phyloP scores from a whole-genome alignment of 2,888 invertebrate species.

The Eupithecia pulchellata region DNA sequence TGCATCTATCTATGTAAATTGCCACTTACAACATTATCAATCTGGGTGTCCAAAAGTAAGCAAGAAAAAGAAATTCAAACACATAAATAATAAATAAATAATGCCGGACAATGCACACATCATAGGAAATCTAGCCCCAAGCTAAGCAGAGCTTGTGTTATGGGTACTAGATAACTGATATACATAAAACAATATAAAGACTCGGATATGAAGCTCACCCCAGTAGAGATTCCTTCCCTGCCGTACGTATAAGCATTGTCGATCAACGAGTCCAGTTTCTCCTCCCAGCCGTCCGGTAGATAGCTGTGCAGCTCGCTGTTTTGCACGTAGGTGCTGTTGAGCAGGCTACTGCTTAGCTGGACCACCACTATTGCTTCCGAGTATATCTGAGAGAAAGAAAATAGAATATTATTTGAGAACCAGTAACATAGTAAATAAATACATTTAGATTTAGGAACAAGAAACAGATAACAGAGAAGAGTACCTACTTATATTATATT shows the following conservation, averaged over 20 bases:
- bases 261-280: constrained; percentile 94
- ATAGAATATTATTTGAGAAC: no score
- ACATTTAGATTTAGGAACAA: no score
- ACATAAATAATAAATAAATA: constrained; percentile 28
- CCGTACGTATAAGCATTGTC: constrained; percentile 98
- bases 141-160: no score
- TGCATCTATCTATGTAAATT: not conserved
- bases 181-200: no score
- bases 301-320: constrained; percentile 94
- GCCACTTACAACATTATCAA: constrained; percentile 42
- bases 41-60: constrained; percentile 50
- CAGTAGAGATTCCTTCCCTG: constrained; percentile 94
- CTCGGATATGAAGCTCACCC: constrained; percentile 84
- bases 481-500: no score
- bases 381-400: constrained; percentile 91
- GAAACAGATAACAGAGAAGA: no score
- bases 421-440: no score
- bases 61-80: constrained; percentile 45
- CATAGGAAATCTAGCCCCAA: no score
- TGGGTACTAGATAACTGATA: no score
- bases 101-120: not conserved
- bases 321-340: constrained; percentile 95
- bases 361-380: constrained; percentile 97
- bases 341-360: constrained; percentile 93
- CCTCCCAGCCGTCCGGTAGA: constrained; percentile 93